Conservation (phyloP, 2,888 invertebrate species). For the Biston betularia region DNA sequence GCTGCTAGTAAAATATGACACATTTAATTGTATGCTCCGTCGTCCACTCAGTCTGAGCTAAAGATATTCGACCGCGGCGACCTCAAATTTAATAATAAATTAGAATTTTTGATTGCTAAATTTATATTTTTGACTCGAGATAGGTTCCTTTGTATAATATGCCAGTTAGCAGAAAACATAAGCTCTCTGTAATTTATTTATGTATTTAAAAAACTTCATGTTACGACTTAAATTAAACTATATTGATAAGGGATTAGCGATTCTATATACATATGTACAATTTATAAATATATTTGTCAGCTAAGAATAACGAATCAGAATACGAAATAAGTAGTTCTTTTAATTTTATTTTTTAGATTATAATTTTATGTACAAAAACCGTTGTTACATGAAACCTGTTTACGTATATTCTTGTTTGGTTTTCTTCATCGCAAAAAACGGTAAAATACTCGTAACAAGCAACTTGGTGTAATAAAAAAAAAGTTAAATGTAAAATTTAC, state of each 20-base stretch:
- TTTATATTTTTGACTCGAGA: constrained; percentile 22
- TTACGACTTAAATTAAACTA: not conserved
- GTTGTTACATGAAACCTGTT: too few species aligned
- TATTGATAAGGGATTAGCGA: not conserved
- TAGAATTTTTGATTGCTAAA: constrained; percentile 15
- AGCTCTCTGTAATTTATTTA: not conserved
- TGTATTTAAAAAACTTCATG: not conserved
- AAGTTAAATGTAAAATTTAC: too few species aligned
- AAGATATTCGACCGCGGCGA: constrained; percentile 44
- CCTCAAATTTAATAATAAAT: constrained; percentile 26
- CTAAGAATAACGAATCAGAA: too few species aligned
- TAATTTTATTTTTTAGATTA: too few species aligned
- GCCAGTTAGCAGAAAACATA: not conserved
- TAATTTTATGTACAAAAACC: too few species aligned
- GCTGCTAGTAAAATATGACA: not conserved
- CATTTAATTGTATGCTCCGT: not conserved
- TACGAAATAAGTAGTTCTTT: too few species aligned
- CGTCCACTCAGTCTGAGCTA: constrained; percentile 33
- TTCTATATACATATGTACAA: too few species aligned
- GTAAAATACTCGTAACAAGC: too few species aligned
- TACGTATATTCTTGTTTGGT: too few species aligned
- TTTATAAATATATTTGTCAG: too few species aligned
- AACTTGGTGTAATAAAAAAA: too few species aligned
- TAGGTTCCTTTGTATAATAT: constrained; percentile 4
- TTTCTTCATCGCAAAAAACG: too few species aligned